These are phyloP conservation scores for Antennarius maculatus DNA, from an alignment of 2,797 vertebrate genomes.

Conservation along the genomic window DNA sequence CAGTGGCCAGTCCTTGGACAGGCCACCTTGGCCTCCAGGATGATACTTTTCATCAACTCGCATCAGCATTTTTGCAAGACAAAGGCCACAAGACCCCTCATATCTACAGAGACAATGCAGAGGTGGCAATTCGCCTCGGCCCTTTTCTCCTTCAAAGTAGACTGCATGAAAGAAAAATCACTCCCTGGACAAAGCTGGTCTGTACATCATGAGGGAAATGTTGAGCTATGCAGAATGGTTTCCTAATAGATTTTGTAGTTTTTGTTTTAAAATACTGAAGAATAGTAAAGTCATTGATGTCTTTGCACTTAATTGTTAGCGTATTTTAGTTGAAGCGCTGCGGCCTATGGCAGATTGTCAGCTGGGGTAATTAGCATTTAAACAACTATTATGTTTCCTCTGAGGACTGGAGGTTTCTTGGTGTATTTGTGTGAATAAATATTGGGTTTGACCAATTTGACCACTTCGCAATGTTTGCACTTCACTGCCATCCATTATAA, in stretches of 20 bases:
- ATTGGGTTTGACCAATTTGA: too few relatives aligned
- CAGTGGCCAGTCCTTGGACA: slow-evolving; percentile 41
- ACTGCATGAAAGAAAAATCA: slow-evolving; percentile 65
- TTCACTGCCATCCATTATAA: too few relatives aligned
- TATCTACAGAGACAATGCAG: slow-evolving; percentile 67
- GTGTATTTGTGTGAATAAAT: too few relatives aligned
- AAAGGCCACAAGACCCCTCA: slow-evolving; percentile 58
- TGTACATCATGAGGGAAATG: slow-evolving; percentile 46
- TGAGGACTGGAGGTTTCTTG: not conserved
- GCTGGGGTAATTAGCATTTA: slow-evolving; percentile 13
- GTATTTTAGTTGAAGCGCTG: too few relatives aligned
- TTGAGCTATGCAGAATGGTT: slow-evolving; percentile 54
- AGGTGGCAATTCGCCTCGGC: slow-evolving; percentile 59
- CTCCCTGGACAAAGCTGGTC: slow-evolving; percentile 43
- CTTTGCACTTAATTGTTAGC: too few relatives aligned
- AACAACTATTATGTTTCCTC: not conserved
- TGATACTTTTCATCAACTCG: slow-evolving; percentile 55
- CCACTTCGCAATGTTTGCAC: too few relatives aligned
- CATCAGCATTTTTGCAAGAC: slow-evolving; percentile 69
- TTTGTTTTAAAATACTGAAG: slow-evolving; percentile 14
- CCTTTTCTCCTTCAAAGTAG: slow-evolving; percentile 65
- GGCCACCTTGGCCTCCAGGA: slow-evolving; percentile 46
- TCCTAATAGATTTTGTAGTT: slow-evolving; percentile 18
- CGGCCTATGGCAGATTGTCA: slow-evolving; percentile 32
- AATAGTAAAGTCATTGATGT: too few relatives aligned